phyloP scores from a whole-genome alignment of 2,888 invertebrate genomes.

The Amphipyra tragopoginis region DNA sequence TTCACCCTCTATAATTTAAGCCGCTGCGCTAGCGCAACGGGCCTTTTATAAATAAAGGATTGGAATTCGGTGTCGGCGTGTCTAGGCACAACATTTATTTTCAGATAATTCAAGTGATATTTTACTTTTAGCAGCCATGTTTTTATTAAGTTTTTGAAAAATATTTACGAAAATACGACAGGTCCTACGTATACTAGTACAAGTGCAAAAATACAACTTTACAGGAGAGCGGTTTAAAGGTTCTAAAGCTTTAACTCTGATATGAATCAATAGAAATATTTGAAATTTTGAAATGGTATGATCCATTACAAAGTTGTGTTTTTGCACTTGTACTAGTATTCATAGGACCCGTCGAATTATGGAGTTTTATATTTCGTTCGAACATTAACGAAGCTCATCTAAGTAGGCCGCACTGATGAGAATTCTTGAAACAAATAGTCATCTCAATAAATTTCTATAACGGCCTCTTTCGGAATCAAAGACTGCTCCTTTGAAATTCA shows the following conservation, averaged over 20 bases:
- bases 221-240: no score
- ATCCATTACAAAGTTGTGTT: no score
- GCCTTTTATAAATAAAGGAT: conserved; percentile 65
- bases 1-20: conserved; percentile 70
- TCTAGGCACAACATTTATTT: conserved; percentile 44
- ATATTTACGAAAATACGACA: not conserved
- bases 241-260: no score
- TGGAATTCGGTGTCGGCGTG: conserved; percentile 57
- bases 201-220: no score
- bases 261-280: no score
- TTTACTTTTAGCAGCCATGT: conserved; percentile 25
- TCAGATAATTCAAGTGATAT: conserved; percentile 39
- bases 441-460: conserved; percentile 22
- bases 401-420: conserved; percentile 5
- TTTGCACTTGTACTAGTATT: no score
- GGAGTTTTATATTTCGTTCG: not conserved
- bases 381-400: conserved; percentile 5
- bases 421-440: conserved; percentile 19
- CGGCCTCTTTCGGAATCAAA: conserved; percentile 20
- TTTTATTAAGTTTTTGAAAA: conserved; percentile 1
- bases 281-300: no score
- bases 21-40: conserved; percentile 57
- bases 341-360: no score
- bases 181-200: no score
- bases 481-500: conserved; percentile 38